Conservation (phyloP, 2,797 vertebrate genomes). For the Aeoliscus strigatus region DNA sequence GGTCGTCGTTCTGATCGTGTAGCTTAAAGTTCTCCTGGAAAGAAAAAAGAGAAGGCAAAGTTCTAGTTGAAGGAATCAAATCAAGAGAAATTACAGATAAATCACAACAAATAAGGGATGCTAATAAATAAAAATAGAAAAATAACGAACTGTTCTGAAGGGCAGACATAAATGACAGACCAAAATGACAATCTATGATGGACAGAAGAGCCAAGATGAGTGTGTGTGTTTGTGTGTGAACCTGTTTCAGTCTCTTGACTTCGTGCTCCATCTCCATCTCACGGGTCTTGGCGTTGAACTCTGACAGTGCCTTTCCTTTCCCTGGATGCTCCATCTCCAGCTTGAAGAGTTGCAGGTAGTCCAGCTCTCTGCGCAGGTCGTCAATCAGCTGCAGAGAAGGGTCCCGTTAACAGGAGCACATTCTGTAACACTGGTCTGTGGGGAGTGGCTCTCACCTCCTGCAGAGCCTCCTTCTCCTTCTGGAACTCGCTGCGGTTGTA, state of each 20-base stretch:
- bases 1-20: constrained; percentile 93
- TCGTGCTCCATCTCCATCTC: constrained; percentile 93
- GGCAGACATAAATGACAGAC: too few species aligned
- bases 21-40: constrained; percentile 96
- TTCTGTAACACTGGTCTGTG: rapidly evolving
- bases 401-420: not conserved
- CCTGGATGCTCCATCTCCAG: constrained; percentile 84
- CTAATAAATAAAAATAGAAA: too few species aligned
- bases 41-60: too few species aligned
- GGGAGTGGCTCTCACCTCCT: constrained; percentile 76
- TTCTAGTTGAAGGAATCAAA: too few species aligned
- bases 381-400: constrained; percentile 82
- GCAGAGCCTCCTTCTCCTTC: constrained; percentile 90
- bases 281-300: constrained; percentile 81
- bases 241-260: constrained; percentile 89
- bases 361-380: constrained; percentile 87
- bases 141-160: too few species aligned
- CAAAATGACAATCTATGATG: too few species aligned
- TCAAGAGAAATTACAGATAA: too few species aligned
- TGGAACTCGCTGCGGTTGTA: constrained; percentile 91
- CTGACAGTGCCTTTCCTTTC: constrained; percentile 78
- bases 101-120: too few species aligned
- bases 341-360: constrained; percentile 90
- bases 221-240: constrained; percentile 37
- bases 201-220: too few species aligned